A percentile compares a stretch with the other conserved stretches of the same genome.
Evolutionary conservation across 2,888 invertebrate genomes (phyloP).

Genomic region (Homarus gammarus): DNA sequence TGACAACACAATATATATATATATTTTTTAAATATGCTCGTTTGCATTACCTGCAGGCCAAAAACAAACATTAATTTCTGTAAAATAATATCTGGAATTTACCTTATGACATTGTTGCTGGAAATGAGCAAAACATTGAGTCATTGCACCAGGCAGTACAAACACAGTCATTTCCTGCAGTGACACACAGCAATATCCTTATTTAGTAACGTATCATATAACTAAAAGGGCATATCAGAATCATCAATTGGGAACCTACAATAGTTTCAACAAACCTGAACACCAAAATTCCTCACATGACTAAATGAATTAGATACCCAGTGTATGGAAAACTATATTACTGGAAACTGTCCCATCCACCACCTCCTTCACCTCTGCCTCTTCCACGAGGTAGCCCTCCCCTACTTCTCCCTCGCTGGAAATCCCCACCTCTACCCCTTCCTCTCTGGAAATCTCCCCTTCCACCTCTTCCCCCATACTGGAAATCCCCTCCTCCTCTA

Average conservation of each 20-base stretch:
- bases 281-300: conserved; percentile 21
- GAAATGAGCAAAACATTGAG: background rate
- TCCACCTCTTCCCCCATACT: conserved; percentile 50
- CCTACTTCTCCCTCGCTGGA: conserved; percentile 52
- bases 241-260: background rate
- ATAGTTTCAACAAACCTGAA: conserved; percentile 37
- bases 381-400: conserved; percentile 51
- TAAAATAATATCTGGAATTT: background rate
- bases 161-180: background rate
- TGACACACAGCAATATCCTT: background rate
- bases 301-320: conserved; percentile 28
- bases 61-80: background rate
- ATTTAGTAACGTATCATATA: background rate
- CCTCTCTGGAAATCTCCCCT: conserved; percentile 61
- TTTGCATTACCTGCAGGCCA: background rate
- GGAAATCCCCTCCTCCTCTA: conserved; percentile 45
- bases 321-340: conserved; percentile 21
- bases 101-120: background rate
- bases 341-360: conserved; percentile 64
- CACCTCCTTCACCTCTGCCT: conserved; percentile 53
- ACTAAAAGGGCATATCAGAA: background rate
- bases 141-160: background rate
- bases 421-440: conserved; percentile 48
- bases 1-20: background rate
- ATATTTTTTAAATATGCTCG: background rate